Evolutionary conservation across 2,797 vertebrate genomes (phyloP), one percentile per base, ranked within the genome.

Genomic region (Microcaecilia unicolor): DNA sequence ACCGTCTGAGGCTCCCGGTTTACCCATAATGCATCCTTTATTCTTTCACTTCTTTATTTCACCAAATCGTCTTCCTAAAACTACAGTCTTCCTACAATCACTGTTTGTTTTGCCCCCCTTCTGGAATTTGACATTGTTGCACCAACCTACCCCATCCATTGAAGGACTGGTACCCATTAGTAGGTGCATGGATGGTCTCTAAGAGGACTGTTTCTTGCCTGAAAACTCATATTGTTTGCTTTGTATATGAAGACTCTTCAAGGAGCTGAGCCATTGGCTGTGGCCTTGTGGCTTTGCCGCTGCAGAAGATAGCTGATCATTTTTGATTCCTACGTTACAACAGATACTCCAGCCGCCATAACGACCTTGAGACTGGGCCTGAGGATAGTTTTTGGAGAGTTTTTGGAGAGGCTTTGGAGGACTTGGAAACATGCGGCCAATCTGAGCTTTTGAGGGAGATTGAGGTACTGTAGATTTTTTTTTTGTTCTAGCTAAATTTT

Each of bases 341-440:
- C 90, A 96, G 92, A 85, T 91, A 85, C 74, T 61, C 90, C 67
- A 81, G 79, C 61, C 86, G 90, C 55, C 81, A 84, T 24, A 91
- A 93, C 8, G 86, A 89, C 36, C 76, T 91, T 58, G 72, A 89
- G 55, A 59, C 88, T 45, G 82, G 92, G 57, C 87, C 82, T 0
- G 90, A 95, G 24, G 93, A 96, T 82, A 91, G 85, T 66, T 94
- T 95, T 83, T 98, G 95, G 95, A 89, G 85, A 66, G 63, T 72
- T 65, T 75, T 85, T 42, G 83, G 80, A 61, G 94, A 98, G 74
- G 95, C 93, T 16, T 76, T 97, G 28, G 95, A 99, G 51, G 95
- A 99, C 63, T 84, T 98, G 80, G 90, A 99, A 85, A 96, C 94
- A 5, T 97, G 95, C 6, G 93, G 94, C 46, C 94, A 98, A 67